Conservation (phyloP, 2,888 invertebrate genomes). For the Herminia tarsipennalis region DNA sequence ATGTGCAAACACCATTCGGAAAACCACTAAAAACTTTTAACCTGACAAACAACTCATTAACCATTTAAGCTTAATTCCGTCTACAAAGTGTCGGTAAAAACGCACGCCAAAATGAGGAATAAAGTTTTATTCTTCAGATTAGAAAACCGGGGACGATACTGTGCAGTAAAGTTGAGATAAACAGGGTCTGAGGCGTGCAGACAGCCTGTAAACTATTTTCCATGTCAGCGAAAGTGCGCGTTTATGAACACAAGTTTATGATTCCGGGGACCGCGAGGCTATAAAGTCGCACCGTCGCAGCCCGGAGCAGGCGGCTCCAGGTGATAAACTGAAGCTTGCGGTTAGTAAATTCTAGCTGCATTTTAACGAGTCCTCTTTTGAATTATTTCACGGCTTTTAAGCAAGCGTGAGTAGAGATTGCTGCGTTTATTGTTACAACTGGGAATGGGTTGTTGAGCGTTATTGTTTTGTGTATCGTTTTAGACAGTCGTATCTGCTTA, state of each 20-base stretch:
- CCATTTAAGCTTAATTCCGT: conserved; percentile 76
- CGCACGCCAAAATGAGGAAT: conserved; percentile 73
- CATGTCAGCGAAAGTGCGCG: conserved; percentile 80
- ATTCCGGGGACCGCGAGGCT: conserved; percentile 38
- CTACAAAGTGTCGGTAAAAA: conserved; percentile 77
- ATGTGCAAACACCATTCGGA: conserved; percentile 43
- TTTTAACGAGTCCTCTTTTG: conserved; percentile 78
- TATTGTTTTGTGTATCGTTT: too few relatives aligned
- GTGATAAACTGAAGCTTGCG: conserved; percentile 73
- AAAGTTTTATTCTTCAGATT: conserved; percentile 82
- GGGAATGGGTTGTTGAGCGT: conserved; percentile 31
- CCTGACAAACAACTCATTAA: conserved; percentile 77
- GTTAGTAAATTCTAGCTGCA: conserved; percentile 72
- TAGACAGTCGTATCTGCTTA: too few relatives aligned
- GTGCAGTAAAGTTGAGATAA: conserved; percentile 74
- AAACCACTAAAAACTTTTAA: conserved; percentile 74
- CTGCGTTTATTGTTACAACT: conserved; percentile 56
- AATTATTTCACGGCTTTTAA: conserved; percentile 80
- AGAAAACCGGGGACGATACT: conserved; percentile 67
- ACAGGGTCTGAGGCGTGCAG: conserved; percentile 68
- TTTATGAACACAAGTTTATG: conserved; percentile 72
- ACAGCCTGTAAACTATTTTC: conserved; percentile 81
- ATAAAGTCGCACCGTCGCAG: conserved; percentile 36
- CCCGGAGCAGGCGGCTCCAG: conserved; percentile 35
- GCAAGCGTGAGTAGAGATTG: conserved; percentile 67